These are phyloP conservation scores for Pyrrhia umbra DNA, from an alignment of 2,888 invertebrate species.

Conservation along the genomic window DNA sequence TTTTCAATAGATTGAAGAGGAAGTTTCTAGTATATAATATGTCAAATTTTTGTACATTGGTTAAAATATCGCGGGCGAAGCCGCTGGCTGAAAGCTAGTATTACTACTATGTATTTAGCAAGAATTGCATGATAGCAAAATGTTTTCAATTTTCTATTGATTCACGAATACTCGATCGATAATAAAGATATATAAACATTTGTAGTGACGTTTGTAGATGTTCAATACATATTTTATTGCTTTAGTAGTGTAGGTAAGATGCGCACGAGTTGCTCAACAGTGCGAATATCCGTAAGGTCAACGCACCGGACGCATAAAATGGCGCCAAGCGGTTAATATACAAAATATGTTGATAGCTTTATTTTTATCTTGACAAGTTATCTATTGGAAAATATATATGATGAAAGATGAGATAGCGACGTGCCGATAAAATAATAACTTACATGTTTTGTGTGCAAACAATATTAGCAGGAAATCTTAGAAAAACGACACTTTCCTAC, in stretches of 20 bases:
- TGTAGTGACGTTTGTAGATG: slow-evolving; percentile 35
- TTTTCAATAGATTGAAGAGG: too few species aligned
- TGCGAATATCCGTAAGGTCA: slow-evolving; percentile 79
- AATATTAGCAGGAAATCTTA: slow-evolving; percentile 29
- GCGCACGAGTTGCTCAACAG: slow-evolving; percentile 78
- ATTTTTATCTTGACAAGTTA: slow-evolving; percentile 55
- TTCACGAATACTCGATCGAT: slow-evolving; percentile 24
- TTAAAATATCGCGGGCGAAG: too few species aligned
- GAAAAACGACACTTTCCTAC: slow-evolving; percentile 50
- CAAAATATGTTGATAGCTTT: slow-evolving; percentile 48
- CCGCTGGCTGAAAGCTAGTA: too few species aligned
- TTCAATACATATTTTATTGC: slow-evolving; percentile 63
- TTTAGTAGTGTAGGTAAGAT: slow-evolving; percentile 63
- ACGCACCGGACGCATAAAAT: slow-evolving; percentile 76
- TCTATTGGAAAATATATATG: slow-evolving; percentile 42
- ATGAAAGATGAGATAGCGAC: slow-evolving; percentile 17
- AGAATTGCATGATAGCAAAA: slow-evolving; percentile 13
- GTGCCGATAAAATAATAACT: slow-evolving; percentile 31
- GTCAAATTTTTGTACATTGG: too few species aligned
- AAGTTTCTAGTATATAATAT: too few species aligned
- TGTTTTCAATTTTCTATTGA: slow-evolving; percentile 35
- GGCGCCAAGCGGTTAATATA: slow-evolving; percentile 63
- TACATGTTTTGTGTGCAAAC: slow-evolving; percentile 27
- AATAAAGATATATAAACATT: slow-evolving; percentile 38
- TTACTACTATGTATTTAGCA: not conserved